A percentile compares a stretch with the other conserved stretches of the same genome.
These are phyloP conservation scores for Platynereis dumerilii DNA, from an alignment of 2,888 invertebrate species.

Conservation along the genomic window DNA sequence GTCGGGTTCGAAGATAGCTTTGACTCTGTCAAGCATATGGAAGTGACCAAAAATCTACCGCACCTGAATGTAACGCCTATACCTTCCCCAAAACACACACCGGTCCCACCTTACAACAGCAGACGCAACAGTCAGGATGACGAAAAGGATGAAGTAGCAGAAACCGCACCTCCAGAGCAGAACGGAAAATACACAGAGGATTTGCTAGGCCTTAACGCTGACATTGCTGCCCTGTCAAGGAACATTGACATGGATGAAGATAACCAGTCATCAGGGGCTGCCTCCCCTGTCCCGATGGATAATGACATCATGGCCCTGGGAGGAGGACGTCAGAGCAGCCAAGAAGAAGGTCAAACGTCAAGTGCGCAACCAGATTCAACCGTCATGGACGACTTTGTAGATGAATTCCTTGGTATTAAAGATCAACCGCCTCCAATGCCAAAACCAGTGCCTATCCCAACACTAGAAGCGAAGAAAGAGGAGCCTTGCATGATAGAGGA, in stretches of 20 bases:
- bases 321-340: background rate
- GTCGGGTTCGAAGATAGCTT: constrained; percentile 12
- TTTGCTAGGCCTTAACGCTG: constrained; percentile 4
- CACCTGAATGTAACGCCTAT: constrained; percentile 39
- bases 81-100: constrained; percentile 41
- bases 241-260: constrained; percentile 12
- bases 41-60: constrained; percentile 10
- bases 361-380: background rate
- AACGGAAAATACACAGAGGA: background rate
- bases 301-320: background rate
- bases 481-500: background rate
- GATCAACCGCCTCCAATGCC: constrained; percentile 1
- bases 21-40: constrained; percentile 4
- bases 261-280: constrained; percentile 11
- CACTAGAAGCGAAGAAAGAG: constrained; percentile 6
- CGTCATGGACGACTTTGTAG: constrained; percentile 13
- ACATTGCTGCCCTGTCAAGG: constrained; percentile 7
- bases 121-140: constrained; percentile 45
- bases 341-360: background rate
- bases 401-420: constrained; percentile 25
- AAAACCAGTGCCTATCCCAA: constrained; percentile 4
- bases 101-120: constrained; percentile 45
- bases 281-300: constrained; percentile 11
- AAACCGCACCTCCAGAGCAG: background rate
- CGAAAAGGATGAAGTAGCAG: background rate